A percentile compares a stretch with the other conserved stretches of the same genome.
Conservation (phyloP, 2,888 invertebrate genomes). For the Stenchaetothrips biformis region DNA sequence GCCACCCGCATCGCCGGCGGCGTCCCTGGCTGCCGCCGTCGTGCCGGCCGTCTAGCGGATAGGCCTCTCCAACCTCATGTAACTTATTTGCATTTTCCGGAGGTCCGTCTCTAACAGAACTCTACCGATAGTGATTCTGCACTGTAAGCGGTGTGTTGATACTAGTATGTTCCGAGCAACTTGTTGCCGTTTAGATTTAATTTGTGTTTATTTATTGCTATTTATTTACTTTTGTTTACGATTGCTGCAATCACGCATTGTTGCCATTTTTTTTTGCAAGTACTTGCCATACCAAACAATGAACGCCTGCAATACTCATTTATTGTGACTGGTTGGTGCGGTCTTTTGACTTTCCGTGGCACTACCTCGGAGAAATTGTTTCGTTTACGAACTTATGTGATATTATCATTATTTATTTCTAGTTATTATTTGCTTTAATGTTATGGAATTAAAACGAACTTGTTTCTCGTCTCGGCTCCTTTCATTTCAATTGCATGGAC, state of each 20-base stretch:
- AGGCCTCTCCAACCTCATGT: not conserved
- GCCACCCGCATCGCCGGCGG: not conserved
- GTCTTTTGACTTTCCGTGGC: not conserved
- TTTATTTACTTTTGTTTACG: not conserved
- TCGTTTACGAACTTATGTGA: slow-evolving; percentile 9
- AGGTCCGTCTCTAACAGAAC: too few relatives aligned
- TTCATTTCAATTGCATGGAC: not conserved
- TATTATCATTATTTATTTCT: slow-evolving; percentile 6
- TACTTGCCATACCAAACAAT: not conserved
- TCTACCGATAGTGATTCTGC: too few relatives aligned
- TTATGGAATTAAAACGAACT: not conserved
- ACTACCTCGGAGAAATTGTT: not conserved
- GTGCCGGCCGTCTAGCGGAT: not conserved
- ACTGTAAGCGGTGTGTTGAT: too few relatives aligned
- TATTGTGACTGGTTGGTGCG: not conserved
- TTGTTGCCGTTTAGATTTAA: too few relatives aligned
- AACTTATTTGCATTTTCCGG: not conserved
- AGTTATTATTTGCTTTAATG: slow-evolving; percentile 15
- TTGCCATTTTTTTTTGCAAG: not conserved
- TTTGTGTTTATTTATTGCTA: not conserved
- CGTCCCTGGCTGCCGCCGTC: not conserved
- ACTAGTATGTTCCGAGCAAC: too few relatives aligned
- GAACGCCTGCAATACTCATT: not conserved
- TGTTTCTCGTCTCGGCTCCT: not conserved
- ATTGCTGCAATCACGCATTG: not conserved